A percentile compares a stretch with the other conserved stretches of the same genome.
phyloP scores from a whole-genome alignment of 2,113 vertebrate species.

The Cebidichthys violaceus region DNA sequence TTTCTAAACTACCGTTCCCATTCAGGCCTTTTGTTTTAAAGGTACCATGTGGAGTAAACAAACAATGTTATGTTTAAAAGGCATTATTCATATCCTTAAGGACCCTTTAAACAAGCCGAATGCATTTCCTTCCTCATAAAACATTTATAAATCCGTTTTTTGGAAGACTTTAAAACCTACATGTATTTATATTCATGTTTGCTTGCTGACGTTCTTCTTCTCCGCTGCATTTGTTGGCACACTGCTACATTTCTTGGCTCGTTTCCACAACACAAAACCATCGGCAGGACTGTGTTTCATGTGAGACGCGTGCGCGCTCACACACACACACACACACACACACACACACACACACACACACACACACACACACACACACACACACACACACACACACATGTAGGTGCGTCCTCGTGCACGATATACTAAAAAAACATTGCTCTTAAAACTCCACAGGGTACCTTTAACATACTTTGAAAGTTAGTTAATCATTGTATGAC shows the following conservation, averaged over 20 bases:
- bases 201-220: neutral
- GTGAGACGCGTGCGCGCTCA: neutral
- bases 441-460: neutral
- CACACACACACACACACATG: neutral
- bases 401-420: too few relatives aligned
- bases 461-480: neutral
- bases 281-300: neutral
- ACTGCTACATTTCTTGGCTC: neutral
- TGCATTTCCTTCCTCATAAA: neutral
- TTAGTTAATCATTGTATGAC: neutral
- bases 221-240: neutral
- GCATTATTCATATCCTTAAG: neutral
- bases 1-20: neutral
- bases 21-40: neutral
- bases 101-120: neutral
- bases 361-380: neutral
- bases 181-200: neutral
- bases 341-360: neutral
- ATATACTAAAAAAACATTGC: neutral
- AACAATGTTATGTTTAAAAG: neutral
- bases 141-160: neutral
- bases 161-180: neutral
- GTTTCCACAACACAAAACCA: neutral
- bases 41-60: slow-evolving; percentile 9
- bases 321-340: neutral